phyloP scores from a whole-genome alignment of 2,113 vertebrate genomes.

The Lophius piscatorius region DNA sequence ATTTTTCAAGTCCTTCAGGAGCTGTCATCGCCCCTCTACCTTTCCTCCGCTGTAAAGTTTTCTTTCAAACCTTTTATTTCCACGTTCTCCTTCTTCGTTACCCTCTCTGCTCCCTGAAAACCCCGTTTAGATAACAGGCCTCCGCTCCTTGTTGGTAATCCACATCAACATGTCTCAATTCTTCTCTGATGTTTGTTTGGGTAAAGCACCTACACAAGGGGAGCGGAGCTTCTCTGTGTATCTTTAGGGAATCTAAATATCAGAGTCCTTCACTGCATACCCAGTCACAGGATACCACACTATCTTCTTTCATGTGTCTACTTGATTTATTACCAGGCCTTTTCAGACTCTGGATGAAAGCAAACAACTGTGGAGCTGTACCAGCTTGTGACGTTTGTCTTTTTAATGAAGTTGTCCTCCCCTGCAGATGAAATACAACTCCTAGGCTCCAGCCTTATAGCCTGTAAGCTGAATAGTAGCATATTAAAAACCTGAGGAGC shows the following conservation, averaged over 20 bases:
- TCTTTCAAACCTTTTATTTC: conserved; percentile 46
- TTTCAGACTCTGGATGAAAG: conserved; percentile 60
- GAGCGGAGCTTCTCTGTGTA: conserved; percentile 49
- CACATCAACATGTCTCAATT: conserved; percentile 49
- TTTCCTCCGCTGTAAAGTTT: conserved; percentile 17
- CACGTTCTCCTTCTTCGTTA: conserved; percentile 12
- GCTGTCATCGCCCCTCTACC: conserved; percentile 21
- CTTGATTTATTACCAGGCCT: conserved; percentile 73
- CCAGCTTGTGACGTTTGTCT: conserved; percentile 53
- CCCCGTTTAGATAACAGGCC: conserved; percentile 55
- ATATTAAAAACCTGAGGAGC: conserved; percentile 13
- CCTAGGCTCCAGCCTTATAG: conserved; percentile 6
- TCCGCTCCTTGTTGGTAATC: conserved; percentile 52
- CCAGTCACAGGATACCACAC: conserved; percentile 64
- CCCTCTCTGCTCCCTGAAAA: conserved; percentile 50
- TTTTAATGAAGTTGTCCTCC: conserved; percentile 65
- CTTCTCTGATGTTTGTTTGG: conserved; percentile 64
- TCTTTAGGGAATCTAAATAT: conserved; percentile 73
- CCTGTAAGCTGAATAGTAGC: conserved; percentile 28
- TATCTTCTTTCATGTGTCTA: conserved; percentile 72
- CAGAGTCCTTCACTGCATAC: conserved; percentile 57
- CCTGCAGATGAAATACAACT: conserved; percentile 25
- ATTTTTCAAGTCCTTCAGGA: conserved; percentile 50
- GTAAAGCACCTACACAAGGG: conserved; percentile 52
- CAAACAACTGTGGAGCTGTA: conserved; percentile 61